phyloP scores from a whole-genome alignment of 2,113 vertebrate genomes.

The Elephas maximus region DNA sequence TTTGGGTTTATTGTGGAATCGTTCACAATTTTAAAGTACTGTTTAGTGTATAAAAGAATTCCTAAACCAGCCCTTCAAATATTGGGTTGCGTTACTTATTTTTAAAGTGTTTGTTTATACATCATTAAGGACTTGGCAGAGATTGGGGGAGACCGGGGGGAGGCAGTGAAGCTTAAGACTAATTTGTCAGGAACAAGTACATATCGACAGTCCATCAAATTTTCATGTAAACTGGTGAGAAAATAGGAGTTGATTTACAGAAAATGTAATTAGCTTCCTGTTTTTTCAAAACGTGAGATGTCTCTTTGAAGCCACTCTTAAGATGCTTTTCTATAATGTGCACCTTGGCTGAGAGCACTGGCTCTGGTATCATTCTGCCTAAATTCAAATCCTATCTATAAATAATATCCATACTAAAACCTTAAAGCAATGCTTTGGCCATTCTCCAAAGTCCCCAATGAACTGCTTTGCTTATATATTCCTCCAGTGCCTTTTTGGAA shows the following conservation, averaged over 20 bases:
- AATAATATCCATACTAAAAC: constrained; percentile 32
- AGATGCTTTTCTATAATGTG: background rate
- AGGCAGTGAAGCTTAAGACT: constrained; percentile 50
- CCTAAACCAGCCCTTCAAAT: background rate
- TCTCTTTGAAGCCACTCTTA: background rate
- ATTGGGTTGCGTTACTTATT: background rate
- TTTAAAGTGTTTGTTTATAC: constrained; percentile 59
- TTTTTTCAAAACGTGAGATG: constrained; percentile 50
- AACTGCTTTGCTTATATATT: background rate
- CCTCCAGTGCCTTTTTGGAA: constrained; percentile 15
- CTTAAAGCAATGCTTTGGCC: background rate
- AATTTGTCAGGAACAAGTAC: constrained; percentile 53
- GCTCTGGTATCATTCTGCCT: background rate
- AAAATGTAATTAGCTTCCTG: background rate
- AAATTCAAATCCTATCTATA: constrained; percentile 11
- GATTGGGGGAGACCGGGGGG: background rate
- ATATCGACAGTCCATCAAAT: constrained; percentile 40
- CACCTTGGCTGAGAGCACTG: background rate
- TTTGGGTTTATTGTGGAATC: constrained; percentile 26
- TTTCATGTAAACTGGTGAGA: constrained; percentile 60
- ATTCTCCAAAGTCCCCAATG: background rate
- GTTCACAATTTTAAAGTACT: constrained; percentile 38
- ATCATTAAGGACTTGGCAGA: constrained; percentile 58
- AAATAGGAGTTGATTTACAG: constrained; percentile 49
- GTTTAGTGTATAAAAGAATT: constrained; percentile 17